These are phyloP conservation scores for Leptopterna dolabrata DNA, from an alignment of 2,888 invertebrate species.

Conservation along the genomic window DNA sequence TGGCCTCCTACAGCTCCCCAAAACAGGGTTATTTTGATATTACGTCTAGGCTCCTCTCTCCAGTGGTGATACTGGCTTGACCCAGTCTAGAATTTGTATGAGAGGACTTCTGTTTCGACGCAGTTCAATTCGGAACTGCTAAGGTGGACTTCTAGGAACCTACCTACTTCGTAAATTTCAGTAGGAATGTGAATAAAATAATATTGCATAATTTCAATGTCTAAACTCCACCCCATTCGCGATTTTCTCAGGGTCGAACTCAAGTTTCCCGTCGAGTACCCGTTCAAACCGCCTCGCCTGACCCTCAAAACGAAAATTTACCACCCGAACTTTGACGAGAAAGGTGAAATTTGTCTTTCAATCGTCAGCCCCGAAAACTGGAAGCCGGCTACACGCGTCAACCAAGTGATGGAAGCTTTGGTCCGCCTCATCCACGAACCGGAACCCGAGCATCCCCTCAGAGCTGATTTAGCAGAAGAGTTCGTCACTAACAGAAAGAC, in stretches of 20 bases:
- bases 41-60: too few relatives aligned
- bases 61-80: too few relatives aligned
- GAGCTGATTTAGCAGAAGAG: slow-evolving; percentile 75
- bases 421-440: slow-evolving; percentile 73
- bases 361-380: slow-evolving; percentile 75
- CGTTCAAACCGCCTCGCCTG: slow-evolving; percentile 76
- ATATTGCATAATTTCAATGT: too few relatives aligned
- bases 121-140: too few relatives aligned
- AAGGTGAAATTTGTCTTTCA: slow-evolving; percentile 74
- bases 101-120: too few relatives aligned
- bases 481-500: slow-evolving; percentile 73
- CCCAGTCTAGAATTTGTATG: too few relatives aligned
- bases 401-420: slow-evolving; percentile 74
- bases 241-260: slow-evolving; percentile 69
- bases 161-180: too few relatives aligned
- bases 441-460: slow-evolving; percentile 74
- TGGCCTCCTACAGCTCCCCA: too few relatives aligned
- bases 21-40: too few relatives aligned
- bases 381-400: slow-evolving; percentile 76
- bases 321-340: slow-evolving; percentile 76
- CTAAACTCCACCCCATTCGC: too few relatives aligned
- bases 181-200: too few relatives aligned
- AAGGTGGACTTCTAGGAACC: too few relatives aligned
- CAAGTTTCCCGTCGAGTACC: slow-evolving; percentile 75
- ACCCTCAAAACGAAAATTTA: slow-evolving; percentile 76